These are phyloP conservation scores for Ceyx cyanopectus DNA, from an alignment of 2,113 vertebrate species.

Conservation along the genomic window DNA sequence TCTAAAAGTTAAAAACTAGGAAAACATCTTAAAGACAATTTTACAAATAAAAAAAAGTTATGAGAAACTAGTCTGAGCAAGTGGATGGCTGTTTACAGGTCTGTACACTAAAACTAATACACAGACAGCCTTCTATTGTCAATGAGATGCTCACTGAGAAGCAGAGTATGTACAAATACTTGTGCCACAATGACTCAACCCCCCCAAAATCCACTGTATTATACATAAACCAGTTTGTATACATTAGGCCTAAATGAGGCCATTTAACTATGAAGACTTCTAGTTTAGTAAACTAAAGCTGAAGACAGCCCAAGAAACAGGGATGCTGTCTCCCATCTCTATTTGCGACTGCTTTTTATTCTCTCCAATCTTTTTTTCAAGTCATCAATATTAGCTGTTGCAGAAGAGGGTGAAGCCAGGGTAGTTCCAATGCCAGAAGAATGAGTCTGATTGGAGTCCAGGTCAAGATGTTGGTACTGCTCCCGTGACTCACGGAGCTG, in stretches of 20 bases:
- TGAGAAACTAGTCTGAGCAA: constrained; percentile 75
- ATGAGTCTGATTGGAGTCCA: constrained; percentile 85
- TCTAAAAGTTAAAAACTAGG: constrained; percentile 81
- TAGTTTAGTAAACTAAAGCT: constrained; percentile 80
- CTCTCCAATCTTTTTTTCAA: constrained; percentile 98
- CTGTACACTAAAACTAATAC: constrained; percentile 87
- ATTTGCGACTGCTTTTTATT: constrained; percentile 98
- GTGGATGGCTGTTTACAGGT: constrained; percentile 81
- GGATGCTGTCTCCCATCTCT: constrained; percentile 47
- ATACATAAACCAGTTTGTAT: constrained; percentile 80
- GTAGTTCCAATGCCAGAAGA: constrained; percentile 80
- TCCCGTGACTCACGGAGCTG: constrained; percentile 97
- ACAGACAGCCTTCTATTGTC: constrained; percentile 80
- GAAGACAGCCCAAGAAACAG: constrained; percentile 58
- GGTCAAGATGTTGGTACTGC: constrained; percentile 90
- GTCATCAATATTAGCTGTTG: constrained; percentile 94
- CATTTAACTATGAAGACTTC: constrained; percentile 74
- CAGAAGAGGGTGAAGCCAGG: constrained; percentile 81
- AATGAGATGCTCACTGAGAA: constrained; percentile 76
- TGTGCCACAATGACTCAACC: constrained; percentile 78
- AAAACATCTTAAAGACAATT: constrained; percentile 75
- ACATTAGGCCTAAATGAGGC: constrained; percentile 76
- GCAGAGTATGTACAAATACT: constrained; percentile 85
- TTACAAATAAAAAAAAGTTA: constrained; percentile 78
- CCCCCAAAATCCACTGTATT: constrained; percentile 78